phyloP scores from a whole-genome alignment of 2,888 invertebrate species.

The Callyntrura sp. region DNA sequence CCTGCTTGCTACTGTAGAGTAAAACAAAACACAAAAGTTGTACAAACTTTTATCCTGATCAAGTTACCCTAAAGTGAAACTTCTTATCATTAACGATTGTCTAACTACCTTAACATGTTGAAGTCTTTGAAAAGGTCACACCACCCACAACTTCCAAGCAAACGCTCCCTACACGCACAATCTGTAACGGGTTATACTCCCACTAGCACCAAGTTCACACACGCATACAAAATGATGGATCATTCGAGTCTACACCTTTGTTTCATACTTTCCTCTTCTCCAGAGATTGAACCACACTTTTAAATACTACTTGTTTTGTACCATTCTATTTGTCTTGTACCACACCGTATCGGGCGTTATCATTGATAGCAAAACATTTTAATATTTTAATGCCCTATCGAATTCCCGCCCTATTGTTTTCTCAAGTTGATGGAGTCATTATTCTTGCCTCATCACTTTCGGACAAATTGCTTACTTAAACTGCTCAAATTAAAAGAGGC shows the following conservation, averaged over 20 bases:
- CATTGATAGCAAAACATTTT: neutral
- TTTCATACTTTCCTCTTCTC: too few relatives aligned
- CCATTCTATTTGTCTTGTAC: neutral
- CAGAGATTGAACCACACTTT: too few relatives aligned
- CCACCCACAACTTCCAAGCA: neutral
- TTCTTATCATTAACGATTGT: neutral
- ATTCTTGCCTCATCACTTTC: neutral
- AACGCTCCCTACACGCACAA: too few relatives aligned
- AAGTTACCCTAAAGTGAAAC: neutral
- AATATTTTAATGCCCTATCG: too few relatives aligned
- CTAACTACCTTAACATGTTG: slow-evolving; percentile 64
- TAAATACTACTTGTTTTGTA: neutral
- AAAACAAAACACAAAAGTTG: neutral
- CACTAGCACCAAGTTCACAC: neutral
- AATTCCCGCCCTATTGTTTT: too few relatives aligned
- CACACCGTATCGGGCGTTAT: neutral
- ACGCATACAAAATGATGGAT: neutral
- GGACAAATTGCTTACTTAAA: neutral
- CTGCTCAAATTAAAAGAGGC: neutral
- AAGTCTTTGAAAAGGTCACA: neutral
- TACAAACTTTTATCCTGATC: neutral
- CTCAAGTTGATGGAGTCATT: slow-evolving; percentile 5
- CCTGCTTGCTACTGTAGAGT: slow-evolving; percentile 28
- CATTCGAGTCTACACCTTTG: too few relatives aligned
- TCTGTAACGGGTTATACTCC: neutral